Base-by-base conservation (phyloP, 2,113 vertebrate genomes). In the Phrynocephalus versicolor region DNA sequence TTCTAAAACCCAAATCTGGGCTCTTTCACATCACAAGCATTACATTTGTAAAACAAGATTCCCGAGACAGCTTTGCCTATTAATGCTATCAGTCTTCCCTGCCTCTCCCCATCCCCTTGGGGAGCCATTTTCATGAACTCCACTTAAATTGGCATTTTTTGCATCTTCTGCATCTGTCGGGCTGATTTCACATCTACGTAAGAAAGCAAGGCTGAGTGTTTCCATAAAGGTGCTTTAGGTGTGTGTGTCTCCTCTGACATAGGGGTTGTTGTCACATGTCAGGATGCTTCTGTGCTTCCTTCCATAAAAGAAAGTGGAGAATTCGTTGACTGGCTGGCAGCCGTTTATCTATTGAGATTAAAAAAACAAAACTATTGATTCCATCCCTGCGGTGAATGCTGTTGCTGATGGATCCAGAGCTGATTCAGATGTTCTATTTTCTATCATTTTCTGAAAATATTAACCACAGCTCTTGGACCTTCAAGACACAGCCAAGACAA, bases 11-110 rank as follows among this genome's bases (percentile, higher is more conserved):
- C 27, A 84, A 76, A 82, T 82, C 21, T 13, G 16, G 7, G 69
- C 67, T 72, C 57, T 73, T 73, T 58, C 51, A 73, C 41, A 83
- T 65, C 64, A 64, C 25, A 83, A 18, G n/a, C 6, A 18, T 64
- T 83, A 51, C 58, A 14, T 75, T 39, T 51, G 72, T 65, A 62
- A 41, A 73, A 83, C 81, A 83, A 73, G 57, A 18, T 74, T 41
- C 62, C 45, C 10, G 9, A 83, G 58, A 25, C 30, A 65, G 37
- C 37, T 33, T 75, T 75, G 16, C 71, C 60, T 75, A 18, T 65
- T 75, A 33, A 45, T 33, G 75, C 64, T 19, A 83, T 75, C 30
- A 45, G 71, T 33, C 12, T 37, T 3, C 19, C 75, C 39, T 16
- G 19, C 69, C 18, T 8, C 35, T 62, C 30, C 2, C 16, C n/a